Evolutionary conservation across 1,140 invertebrate species (phyloP), one percentile per base, ranked within the genome.

Genomic region (Hyles vespertilio): DNA sequence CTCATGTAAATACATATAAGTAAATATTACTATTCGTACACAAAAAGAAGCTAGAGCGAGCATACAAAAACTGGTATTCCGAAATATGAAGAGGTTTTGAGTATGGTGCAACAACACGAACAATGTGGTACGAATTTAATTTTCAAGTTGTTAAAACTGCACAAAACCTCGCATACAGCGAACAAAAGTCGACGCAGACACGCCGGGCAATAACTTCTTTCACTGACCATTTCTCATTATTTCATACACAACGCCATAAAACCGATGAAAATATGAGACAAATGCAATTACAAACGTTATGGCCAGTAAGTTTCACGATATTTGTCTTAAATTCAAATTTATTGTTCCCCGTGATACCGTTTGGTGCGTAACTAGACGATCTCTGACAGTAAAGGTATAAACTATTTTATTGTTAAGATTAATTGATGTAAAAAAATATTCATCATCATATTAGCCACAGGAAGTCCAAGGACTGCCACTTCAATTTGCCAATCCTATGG

Each of bases 121-220:
- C 48, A 7, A 22, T 11, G 36, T 40, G 40, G 43, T 34, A 40
- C 36, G 8, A 36, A 58, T 58, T 58, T 58, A 58, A 58, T 58
- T 22, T 58, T 58, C 50, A 12, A 47, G 32, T 40, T 40, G 36
- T 5, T 5, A 8, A 40, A 40, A 40, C 0, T 40, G 36, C 36
- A 40, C 36, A 40, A 40, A 40, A 40, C 36, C 4, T 40, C 36
- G 36, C 8, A 40, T 8, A 63, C 56, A 33, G 36, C 4, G 49
- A 59, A 59, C 51, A 48, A 64, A 59, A 64, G 43, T 52, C 46
- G 34, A n/a, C 47, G 43, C 40, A 33, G 56, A 61, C 10, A 50
- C 33, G 54, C 32, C 22, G 7, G 43, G 54, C 12, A 52, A 51
- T 47, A 56, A 57, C 33, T 57, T 43, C 58, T 51, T 54, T 58